Base-by-base conservation (phyloP, 2,888 invertebrate species). In the Aphidius colemani region DNA sequence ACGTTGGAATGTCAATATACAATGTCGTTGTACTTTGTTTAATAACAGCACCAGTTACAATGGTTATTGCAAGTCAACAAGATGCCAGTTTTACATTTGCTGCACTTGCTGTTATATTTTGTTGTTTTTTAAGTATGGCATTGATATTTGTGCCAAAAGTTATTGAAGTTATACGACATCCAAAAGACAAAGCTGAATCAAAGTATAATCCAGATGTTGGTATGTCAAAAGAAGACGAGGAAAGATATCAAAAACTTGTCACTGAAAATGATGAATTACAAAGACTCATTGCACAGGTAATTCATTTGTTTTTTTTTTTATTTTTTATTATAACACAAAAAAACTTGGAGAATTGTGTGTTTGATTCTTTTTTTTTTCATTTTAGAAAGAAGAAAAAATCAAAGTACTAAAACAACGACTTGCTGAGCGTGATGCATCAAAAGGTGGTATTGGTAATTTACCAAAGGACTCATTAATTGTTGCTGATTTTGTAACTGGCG, bases 1-100 rank as follows among this genome's bases (percentile, higher is more conserved):
- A 97, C 82, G 98, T 99, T 40, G 98, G 97, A 71, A 96, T 99
- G 95, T 95, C 97, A 79, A 98, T 99, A 81, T 99, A 99, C 87
- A 99, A 99, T 83, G 98, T 99, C 72, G 98, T 98, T 69, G 96
- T 99, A 49, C 87, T 99, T 61, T 98, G 98, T 82, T 86, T 98
- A 75, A 98, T 99, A 83, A 98, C 98, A 7, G 98, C 96, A 18
- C 98, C 99, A 0, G 98, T 99, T 64, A 95, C 96, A 51, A 89
- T 98, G 85, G 96, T 99, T 71, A 98, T 99, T 74, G 93, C 95
- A 68, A 95, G 95, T 72, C 98, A 99, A 81, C 97, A 98, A 82
- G 96, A 98, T 83, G 98, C 98, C 55, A 94, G 95, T 74, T 99
- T 96, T 83, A 95, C 95, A 45, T 99, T 99, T 83, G 94, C 98